Evolutionary conservation across 2,113 vertebrate species (phyloP), one percentile per base, ranked within the genome.

Genomic region (Pyrgilauda ruficollis): DNA sequence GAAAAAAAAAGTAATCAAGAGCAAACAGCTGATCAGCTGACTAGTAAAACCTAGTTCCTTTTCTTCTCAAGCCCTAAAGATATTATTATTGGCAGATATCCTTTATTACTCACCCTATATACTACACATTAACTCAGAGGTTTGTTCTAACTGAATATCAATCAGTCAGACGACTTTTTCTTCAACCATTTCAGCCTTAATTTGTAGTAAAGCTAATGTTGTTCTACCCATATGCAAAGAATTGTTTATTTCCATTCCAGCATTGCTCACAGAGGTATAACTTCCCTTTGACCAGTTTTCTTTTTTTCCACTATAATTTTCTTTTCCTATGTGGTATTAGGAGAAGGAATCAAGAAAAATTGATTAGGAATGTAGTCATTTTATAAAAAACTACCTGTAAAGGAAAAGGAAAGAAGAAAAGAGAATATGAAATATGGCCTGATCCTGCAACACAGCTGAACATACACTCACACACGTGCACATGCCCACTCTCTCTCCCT

Each of bases 21-120:
- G 73, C 77, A 97, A 98, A 96, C 91, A 97, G 96, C 94, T 97
- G 97, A 98, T 95, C 93, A 37, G 35, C 35, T 37, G 35, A 37
- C 35, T 37, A 37, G 89, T 97, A 96, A 97, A 98, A 97, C 33
- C 75, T 41, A 93, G 84, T 92, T 77, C 30, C 17, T 93, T 96
- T 81, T 81, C 96, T 92, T 58, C 87, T 95, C 52, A 82, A 94
- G 90, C 94, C 95, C 96, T 91, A 66, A 76, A 95, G 96, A 93
- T 92, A 95, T 96, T 96, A 94, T 96, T 97, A 96, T 95, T 97
- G 97, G 97, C 96, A 98, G 88, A 95, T 95, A 95, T 41, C 89
- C 87, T 92, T 97, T 96, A 97, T 97, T 96, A 91, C 89, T 95
- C 96, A 93, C 96, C 84, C 95, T 89, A 37, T 91, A 90, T 94